Percentiles rank a stretch among this genome's conserved stretches.
Evolutionary conservation across 2,797 vertebrate species (phyloP).

Genomic region (Avahi laniger): DNA sequence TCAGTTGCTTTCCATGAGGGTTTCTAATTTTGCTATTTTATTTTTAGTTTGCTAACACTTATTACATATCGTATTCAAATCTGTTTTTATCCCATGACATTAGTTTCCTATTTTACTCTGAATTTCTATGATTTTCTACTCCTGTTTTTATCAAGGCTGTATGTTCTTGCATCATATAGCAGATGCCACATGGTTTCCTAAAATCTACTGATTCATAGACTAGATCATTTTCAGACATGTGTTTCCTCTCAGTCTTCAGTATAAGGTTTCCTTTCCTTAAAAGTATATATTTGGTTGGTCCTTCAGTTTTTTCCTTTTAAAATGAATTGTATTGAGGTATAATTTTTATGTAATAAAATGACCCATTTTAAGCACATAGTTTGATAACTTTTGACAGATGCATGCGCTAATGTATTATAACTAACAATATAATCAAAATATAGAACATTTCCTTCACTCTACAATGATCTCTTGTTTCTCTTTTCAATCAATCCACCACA

Average conservation of each 20-base stretch:
- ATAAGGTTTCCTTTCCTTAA: background rate
- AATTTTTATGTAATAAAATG: background rate
- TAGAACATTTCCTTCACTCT: background rate
- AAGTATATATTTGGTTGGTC: background rate
- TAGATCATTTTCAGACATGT: background rate
- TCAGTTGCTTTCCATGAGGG: background rate
- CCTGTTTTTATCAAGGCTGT: background rate
- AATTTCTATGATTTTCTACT: background rate
- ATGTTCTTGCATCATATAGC: background rate
- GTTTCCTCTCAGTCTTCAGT: background rate
- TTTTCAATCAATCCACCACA: background rate
- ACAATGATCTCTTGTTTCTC: background rate
- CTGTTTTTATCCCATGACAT: background rate
- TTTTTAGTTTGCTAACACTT: conserved; percentile 17
- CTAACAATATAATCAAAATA: background rate
- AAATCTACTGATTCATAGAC: background rate
- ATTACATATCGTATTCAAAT: background rate
- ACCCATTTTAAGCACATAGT: background rate
- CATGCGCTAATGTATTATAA: background rate
- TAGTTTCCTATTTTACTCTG: background rate
- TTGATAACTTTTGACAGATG: background rate
- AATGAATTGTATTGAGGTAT: background rate
- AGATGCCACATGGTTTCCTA: background rate
- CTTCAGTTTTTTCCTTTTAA: background rate
- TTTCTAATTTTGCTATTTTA: conserved; percentile 27